Evolutionary conservation across 2,888 invertebrate genomes (phyloP).

Genomic region (Hedychridium roseum): DNA sequence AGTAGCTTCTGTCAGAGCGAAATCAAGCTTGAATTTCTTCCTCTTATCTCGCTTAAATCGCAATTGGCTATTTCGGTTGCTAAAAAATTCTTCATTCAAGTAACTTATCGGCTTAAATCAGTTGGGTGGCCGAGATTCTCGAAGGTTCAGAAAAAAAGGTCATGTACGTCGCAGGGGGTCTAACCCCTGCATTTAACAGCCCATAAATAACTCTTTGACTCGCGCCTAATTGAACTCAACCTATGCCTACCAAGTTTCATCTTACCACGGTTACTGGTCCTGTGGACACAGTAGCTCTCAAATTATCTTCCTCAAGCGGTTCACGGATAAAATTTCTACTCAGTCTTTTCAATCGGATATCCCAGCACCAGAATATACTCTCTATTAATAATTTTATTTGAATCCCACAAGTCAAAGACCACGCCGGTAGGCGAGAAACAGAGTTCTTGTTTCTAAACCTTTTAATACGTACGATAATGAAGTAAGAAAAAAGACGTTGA

Average conservation of each 20-base stretch:
- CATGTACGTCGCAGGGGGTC: conserved; percentile 48
- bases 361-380: no score
- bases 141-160: conserved; percentile 13
- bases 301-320: conserved; percentile 10
- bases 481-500: no score
- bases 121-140: conserved; percentile 12
- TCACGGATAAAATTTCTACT: no score
- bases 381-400: no score
- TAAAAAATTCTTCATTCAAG: not conserved
- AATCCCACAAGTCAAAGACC: no score
- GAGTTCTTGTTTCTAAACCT: no score
- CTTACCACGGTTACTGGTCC: conserved; percentile 14
- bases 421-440: no score
- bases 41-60: not conserved
- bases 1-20: conserved; percentile 33
- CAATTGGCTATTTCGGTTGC: not conserved
- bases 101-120: conserved; percentile 15
- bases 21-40: conserved; percentile 42
- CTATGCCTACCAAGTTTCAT: conserved; percentile 21
- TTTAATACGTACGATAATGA: no score
- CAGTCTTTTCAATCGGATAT: no score
- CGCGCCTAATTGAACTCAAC: conserved; percentile 49
- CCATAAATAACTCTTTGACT: conserved; percentile 52
- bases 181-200: conserved; percentile 44
- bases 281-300: conserved; percentile 28